Percentiles rank a stretch among this genome's conserved stretches.
Evolutionary conservation across 1,140 invertebrate species (phyloP).

Genomic region (Capitella teleta): DNA sequence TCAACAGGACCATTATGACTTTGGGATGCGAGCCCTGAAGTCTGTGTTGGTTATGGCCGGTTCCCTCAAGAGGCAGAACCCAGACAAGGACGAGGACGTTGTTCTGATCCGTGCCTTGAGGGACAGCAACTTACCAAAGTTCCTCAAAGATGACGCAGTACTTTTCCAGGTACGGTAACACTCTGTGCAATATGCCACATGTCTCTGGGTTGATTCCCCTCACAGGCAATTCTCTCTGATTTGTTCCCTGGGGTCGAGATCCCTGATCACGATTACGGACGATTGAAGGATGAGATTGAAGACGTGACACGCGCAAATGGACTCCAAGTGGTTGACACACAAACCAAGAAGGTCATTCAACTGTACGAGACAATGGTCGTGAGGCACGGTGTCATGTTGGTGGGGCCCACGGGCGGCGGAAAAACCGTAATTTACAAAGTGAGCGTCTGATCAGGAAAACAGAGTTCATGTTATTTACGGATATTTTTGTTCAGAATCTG

Average conservation of each 20-base stretch:
- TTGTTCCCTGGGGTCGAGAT: conserved; percentile 42
- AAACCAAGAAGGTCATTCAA: conserved; percentile 43
- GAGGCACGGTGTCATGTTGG: conserved; percentile 43
- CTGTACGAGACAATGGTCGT: conserved; percentile 44
- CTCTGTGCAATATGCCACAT: conserved; percentile 43
- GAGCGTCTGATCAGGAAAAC: too few relatives aligned
- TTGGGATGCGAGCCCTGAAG: conserved; percentile 69
- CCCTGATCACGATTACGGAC: conserved; percentile 42
- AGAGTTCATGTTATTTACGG: not conserved
- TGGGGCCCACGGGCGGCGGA: conserved; percentile 43
- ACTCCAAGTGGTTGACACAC: conserved; percentile 27
- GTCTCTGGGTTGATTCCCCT: conserved; percentile 40
- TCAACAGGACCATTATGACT: conserved; percentile 83
- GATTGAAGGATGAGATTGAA: conserved; percentile 34
- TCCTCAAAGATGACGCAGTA: conserved; percentile 38
- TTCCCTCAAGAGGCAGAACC: conserved; percentile 41
- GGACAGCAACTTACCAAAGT: conserved; percentile 44
- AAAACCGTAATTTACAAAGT: conserved; percentile 45
- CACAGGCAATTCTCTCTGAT: conserved; percentile 42
- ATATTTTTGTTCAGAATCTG: conserved; percentile 22
- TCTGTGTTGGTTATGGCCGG: conserved; percentile 45
- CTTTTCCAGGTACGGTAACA: conserved; percentile 40
- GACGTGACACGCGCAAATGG: conserved; percentile 18
- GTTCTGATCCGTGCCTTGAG: conserved; percentile 41
- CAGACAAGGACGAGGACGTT: conserved; percentile 41